Conservation (phyloP, 2,888 invertebrate genomes). For the Drosophila helvetica region DNA sequence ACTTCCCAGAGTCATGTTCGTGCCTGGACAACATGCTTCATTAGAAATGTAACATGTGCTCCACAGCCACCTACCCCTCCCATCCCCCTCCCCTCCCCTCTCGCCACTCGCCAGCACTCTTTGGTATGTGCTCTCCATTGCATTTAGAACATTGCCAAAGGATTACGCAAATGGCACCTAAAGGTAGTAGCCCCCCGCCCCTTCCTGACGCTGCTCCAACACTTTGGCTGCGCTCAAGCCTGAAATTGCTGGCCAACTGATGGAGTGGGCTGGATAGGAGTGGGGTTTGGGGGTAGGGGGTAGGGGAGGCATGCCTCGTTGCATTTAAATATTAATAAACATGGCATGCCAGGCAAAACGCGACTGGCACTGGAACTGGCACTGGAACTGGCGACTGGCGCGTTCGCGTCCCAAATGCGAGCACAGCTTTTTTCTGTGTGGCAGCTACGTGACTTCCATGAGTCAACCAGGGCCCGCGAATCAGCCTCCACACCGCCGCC, state of each 20-base stretch:
- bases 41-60: constrained; percentile 67
- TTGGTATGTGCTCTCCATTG: constrained; percentile 32
- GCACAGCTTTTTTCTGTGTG: constrained; percentile 35
- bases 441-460: constrained; percentile 71
- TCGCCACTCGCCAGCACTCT: neutral
- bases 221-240: constrained; percentile 61
- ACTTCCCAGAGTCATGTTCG: constrained; percentile 47
- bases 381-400: constrained; percentile 55
- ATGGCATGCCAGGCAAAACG: constrained; percentile 75
- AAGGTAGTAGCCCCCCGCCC: neutral
- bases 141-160: constrained; percentile 56
- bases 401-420: constrained; percentile 53
- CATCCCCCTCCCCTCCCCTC: neutral
- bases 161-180: constrained; percentile 67
- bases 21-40: constrained; percentile 65
- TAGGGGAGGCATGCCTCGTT: constrained; percentile 62
- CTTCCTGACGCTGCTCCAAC: neutral
- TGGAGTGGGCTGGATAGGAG: constrained; percentile 19
- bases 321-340: constrained; percentile 81
- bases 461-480: constrained; percentile 52
- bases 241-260: constrained; percentile 67
- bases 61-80: constrained; percentile 7
- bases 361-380: no score
- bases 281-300: constrained; percentile 10
- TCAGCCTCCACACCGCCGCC: constrained; percentile 26